A percentile compares a stretch with the other conserved stretches of the same genome.
Conservation (phyloP, 1,140 invertebrate species). For the Calycopis cecrops region DNA sequence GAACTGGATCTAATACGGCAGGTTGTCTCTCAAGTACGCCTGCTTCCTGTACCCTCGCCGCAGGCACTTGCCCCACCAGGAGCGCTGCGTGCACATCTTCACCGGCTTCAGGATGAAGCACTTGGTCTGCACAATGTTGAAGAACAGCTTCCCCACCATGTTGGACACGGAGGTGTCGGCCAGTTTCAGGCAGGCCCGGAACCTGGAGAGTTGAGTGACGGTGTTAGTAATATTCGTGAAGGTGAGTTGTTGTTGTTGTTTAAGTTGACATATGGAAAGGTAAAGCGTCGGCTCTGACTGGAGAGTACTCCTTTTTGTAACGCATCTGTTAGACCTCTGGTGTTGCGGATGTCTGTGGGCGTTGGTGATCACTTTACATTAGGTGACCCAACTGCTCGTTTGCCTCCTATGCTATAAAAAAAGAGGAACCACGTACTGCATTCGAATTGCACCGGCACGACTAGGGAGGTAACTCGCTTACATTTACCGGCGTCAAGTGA, state of each 20-base stretch:
- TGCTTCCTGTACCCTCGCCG: constrained; percentile 81
- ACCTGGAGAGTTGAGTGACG: constrained; percentile 87
- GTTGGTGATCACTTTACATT: too few relatives aligned
- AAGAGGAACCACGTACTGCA: too few relatives aligned
- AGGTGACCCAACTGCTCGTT: too few relatives aligned
- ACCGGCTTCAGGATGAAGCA: constrained; percentile 91
- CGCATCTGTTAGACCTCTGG: too few relatives aligned
- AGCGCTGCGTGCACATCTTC: constrained; percentile 83
- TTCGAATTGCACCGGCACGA: too few relatives aligned
- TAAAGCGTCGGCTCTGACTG: too few relatives aligned
- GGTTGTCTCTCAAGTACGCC: constrained; percentile 85
- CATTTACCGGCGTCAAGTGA: too few relatives aligned
- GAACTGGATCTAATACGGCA: constrained; percentile 47
- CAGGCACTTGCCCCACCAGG: constrained; percentile 90
- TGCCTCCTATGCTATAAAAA: too few relatives aligned
- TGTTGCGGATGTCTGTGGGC: too few relatives aligned
- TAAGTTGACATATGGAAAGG: too few relatives aligned
- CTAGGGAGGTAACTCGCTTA: too few relatives aligned
- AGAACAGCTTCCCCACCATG: constrained; percentile 94
- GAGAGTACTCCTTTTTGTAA: not conserved
- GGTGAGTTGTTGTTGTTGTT: not conserved
- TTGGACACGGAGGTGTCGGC: constrained; percentile 89
- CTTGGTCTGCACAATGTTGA: constrained; percentile 94
- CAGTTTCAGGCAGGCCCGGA: constrained; percentile 92
- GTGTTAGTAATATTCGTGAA: too few relatives aligned